Evolutionary conservation across 2,888 invertebrate genomes (phyloP), one percentile per base, ranked within the genome.

Genomic region (Sylvicola cinctus): DNA sequence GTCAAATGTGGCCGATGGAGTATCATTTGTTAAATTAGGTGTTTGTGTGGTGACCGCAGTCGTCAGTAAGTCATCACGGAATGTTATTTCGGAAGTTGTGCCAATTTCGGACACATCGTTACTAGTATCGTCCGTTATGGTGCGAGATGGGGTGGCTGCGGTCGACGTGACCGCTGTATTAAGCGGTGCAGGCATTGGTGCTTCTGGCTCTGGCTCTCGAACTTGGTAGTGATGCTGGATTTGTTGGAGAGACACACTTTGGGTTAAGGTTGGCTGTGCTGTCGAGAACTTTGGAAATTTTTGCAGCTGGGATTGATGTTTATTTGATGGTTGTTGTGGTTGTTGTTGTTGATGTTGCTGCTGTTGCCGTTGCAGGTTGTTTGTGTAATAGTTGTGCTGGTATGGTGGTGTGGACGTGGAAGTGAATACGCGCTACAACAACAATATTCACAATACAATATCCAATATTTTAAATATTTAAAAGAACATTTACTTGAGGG

Each of bases 1-100:
- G 62, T 87, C 84, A 53, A 83, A 84, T 3, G 83, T 77, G 13
- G 76, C 64, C 20, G 64, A 63, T 37, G 48, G 51, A 8, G 48
- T 13, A 8, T 20, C 20, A 20, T 20, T 20, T 8, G 20, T 20
- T 8, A 20, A 20, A 8, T 20, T 20, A 4, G 20, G 20, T 6
- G 20, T 20, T 8, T 20, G 20, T 8, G 20, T 20, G 5, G 20
- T 20, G 20, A 20, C 20, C 4, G 20, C 20, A 6, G 20, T 8
- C 20, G 20, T 6, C 4, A 20, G 20, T 4, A 20, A 20, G 6
- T n/a, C 12, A n/a, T 37, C 36, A 10, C 55, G 55, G 36, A 54
- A 48, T 43, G 55, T 56, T 40, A 55, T 42, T 43, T 57, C 56
- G 33, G 57, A 56, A 40, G 56, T 48, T 41, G 56, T 57, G 38